Evolutionary conservation across 2,888 invertebrate species (phyloP), one percentile per base, ranked within the genome.

Genomic region (Lycophotia porphyrea): DNA sequence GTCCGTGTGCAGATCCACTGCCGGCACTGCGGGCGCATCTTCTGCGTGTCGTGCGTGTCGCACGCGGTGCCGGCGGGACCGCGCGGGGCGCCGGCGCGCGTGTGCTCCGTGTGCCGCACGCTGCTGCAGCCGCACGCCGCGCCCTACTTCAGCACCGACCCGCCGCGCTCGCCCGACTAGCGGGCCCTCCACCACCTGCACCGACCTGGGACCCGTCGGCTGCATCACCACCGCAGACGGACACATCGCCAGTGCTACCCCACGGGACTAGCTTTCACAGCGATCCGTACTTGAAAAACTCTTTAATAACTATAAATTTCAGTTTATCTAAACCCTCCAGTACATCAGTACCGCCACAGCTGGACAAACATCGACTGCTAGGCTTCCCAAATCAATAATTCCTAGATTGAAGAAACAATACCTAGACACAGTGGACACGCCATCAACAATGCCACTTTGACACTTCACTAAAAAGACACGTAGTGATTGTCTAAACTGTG

Each of bases 71-170:
- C 97, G 88, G 97, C 98, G 88, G 99, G 99, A 60, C 99, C 99
- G 83, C 98, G 98, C 89, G 97, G 97, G 87, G 97, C 98, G 87
- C 98, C 98, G 61, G 98, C 99, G 76, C 98, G 98, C 93, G 99
- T 99, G 85, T 99, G 99, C 97, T 98, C 98, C 94, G 99, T 99
- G 79, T 99, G 99, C 96, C 99, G 99, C 97, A 99, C 99, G 69
- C 97, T 99, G 91, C 98, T 99, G 93, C 99, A 98, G 94, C 98
- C 98, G 90, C 97, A 98, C 95, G 98, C 98, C 85, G 98, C 99
- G 89, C 99, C 99, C 66, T 99, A 99, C 96, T 99, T 99, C 97
- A 98, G 99, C 95, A 98, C 98, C 86, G 98, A 98, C 91, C 97
- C 98, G 86, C 98, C 98, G 67, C 91, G 91, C 89, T 84, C 89